phyloP scores from a whole-genome alignment of 2,113 vertebrate genomes.

The Gavia stellata region DNA sequence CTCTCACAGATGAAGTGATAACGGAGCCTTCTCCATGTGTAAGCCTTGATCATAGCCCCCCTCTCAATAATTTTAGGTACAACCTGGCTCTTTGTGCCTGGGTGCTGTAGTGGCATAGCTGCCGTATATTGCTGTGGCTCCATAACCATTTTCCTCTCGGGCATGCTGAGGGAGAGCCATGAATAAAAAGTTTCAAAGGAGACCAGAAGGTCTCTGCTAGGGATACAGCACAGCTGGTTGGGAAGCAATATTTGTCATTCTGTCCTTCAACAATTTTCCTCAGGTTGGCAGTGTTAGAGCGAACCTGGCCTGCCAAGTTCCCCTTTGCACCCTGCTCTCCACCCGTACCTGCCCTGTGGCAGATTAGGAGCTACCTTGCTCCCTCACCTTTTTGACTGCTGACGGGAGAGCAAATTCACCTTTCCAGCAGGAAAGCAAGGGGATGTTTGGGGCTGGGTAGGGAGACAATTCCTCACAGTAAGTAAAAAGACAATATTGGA shows the following conservation, averaged over 20 bases:
- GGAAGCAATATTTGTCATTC: background rate
- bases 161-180: background rate
- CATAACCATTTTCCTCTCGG: background rate
- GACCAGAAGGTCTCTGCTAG: background rate
- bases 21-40: background rate
- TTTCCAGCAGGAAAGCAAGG: background rate
- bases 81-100: background rate
- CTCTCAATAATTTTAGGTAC: background rate
- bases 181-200: background rate
- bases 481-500: background rate
- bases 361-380: background rate
- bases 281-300: background rate
- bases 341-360: background rate
- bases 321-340: background rate
- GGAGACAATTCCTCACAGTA: background rate
- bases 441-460: background rate
- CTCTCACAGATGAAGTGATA: background rate
- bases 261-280: background rate
- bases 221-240: background rate
- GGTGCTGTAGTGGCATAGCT: background rate
- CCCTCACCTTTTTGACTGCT: background rate
- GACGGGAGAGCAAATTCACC: background rate
- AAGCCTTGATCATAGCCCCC: background rate
- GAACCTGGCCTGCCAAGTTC: background rate
- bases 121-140: background rate